Base-by-base conservation (phyloP, 2,888 invertebrate species). In the Agonopterix alstromeriana region DNA sequence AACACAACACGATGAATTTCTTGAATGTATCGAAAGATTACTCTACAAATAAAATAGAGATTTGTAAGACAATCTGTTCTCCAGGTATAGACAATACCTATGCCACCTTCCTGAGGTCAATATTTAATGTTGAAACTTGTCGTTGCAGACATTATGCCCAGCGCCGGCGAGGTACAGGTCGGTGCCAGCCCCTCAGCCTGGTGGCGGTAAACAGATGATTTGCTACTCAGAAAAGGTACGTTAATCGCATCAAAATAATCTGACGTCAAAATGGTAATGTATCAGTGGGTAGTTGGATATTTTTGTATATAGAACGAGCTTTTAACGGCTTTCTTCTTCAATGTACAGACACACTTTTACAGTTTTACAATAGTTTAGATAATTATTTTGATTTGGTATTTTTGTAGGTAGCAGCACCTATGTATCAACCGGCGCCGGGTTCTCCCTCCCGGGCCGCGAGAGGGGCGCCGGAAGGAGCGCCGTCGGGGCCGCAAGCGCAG, bases 381-480 rank as follows among this genome's bases (percentile, higher is more conserved):
- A 2, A 8, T 2, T 36, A 36, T 36, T 36, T 36, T 36, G 41
- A 41, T 41, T 42, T 42, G 38, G n/a, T 38, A 38, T n/a, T 38
- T 2, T 11, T 49, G 2, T 54, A 89, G 89, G 89, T 89, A 47
- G 82, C 78, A 45, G 82, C 83, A 1, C 89, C 89, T 0, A 52
- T 87, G 50, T 89, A 88, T 62, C 89, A 89, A 59, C 85, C 86
- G 0, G 90, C 90, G 3, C 90, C 90, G 0, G 89, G 89, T n/a
- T 91, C 91, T 0, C 91, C 92, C 10, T 90, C 86, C 2, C 94
- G 95, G 1, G 92, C 92, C 1, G 93, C 94, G 1, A 92, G 94
- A 46, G 93, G 92, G 1, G 92, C 92, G 0, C 91, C 93, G 0
- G 93, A 93, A 58, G 93, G 93, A 36, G 89, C 89, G 0, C 77